These are phyloP conservation scores for Tetragonula carbonaria DNA, from an alignment of 2,888 invertebrate genomes.

Conservation along the genomic window DNA sequence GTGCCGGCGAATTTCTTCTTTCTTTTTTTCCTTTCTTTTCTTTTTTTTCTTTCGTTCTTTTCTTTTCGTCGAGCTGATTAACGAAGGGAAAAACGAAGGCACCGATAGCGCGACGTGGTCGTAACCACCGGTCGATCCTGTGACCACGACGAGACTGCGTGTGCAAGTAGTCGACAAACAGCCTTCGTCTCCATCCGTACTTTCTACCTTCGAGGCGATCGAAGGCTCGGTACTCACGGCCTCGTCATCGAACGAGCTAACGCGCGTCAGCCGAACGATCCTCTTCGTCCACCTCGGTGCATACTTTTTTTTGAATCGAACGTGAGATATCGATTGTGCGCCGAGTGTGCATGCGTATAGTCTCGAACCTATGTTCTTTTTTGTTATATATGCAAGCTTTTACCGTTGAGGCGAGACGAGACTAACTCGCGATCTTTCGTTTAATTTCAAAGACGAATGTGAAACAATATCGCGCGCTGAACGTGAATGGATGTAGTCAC, in stretches of 20 bases:
- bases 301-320: neutral
- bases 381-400: too few relatives aligned
- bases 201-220: slow-evolving; percentile 73
- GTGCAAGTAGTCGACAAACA: slow-evolving; percentile 58
- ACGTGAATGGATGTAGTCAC: too few relatives aligned
- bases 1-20: neutral
- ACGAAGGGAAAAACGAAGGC: slow-evolving; percentile 8
- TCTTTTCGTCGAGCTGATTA: neutral
- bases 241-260: slow-evolving; percentile 52
- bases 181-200: slow-evolving; percentile 68
- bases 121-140: slow-evolving; percentile 57
- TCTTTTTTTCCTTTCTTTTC: too few relatives aligned
- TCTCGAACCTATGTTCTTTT: neutral
- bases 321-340: slow-evolving; percentile 13
- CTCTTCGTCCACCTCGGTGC: slow-evolving; percentile 2
- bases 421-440: too few relatives aligned
- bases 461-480: too few relatives aligned
- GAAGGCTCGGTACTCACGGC: slow-evolving; percentile 51
- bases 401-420: too few relatives aligned
- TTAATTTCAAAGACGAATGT: too few relatives aligned
- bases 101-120: slow-evolving; percentile 26
- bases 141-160: slow-evolving; percentile 61
- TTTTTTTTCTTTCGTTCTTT: too few relatives aligned
- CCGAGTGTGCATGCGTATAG: neutral
- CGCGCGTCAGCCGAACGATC: slow-evolving; percentile 13